A percentile compares a stretch with the other conserved stretches of the same genome.
Conservation (phyloP, 2,797 vertebrate species). For the Notoglanidium macrostoma region DNA sequence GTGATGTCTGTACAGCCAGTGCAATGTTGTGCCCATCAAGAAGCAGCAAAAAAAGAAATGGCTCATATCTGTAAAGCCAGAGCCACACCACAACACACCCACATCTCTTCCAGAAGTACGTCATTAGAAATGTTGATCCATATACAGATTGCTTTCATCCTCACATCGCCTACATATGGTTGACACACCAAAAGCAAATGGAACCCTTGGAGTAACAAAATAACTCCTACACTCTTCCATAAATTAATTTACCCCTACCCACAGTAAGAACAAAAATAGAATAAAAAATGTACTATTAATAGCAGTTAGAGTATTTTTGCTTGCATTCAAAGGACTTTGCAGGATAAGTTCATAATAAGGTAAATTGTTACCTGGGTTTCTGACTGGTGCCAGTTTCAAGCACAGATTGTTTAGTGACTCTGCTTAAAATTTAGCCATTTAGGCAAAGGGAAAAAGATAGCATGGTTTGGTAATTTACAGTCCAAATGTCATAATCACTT, state of each 20-base stretch:
- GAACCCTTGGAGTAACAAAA: neutral
- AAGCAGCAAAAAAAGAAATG: neutral
- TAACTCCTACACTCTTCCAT: slow-evolving; percentile 22
- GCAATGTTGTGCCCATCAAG: neutral
- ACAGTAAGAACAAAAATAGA: slow-evolving; percentile 12
- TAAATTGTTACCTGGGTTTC: neutral
- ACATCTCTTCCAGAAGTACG: neutral
- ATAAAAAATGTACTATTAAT: neutral
- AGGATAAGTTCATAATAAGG: neutral
- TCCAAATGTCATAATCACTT: neutral
- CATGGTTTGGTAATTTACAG: neutral
- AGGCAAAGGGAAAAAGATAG: neutral
- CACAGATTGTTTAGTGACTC: neutral
- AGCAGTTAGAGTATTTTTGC: neutral
- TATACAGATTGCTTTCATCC: slow-evolving; percentile 4
- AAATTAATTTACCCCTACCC: slow-evolving; percentile 6
- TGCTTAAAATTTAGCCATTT: neutral
- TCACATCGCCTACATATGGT: slow-evolving; percentile 16
- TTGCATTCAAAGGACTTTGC: neutral
- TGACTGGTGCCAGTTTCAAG: neutral
- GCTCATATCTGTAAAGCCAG: neutral
- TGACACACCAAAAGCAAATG: neutral
- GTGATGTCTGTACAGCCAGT: neutral
- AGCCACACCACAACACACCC: neutral
- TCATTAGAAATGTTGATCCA: neutral